Conservation (phyloP, 2,888 invertebrate genomes). For the Odontothrips loti region DNA sequence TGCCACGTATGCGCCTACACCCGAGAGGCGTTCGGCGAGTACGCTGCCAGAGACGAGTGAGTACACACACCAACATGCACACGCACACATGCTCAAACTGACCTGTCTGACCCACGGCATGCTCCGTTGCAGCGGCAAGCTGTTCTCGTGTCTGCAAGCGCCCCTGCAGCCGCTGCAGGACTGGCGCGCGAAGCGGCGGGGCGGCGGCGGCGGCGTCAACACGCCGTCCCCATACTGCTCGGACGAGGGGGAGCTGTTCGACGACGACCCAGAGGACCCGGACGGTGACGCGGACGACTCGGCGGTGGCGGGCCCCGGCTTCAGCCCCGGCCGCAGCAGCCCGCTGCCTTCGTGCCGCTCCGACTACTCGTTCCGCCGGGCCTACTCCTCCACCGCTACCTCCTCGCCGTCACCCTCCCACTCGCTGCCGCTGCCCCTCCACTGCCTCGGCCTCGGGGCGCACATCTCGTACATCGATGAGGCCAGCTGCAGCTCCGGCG, state of each 20-base stretch:
- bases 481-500: constrained; percentile 43
- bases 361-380: constrained; percentile 40
- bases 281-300: constrained; percentile 50
- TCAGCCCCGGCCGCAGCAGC: constrained; percentile 20
- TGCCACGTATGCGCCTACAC: constrained; percentile 59
- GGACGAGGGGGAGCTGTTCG: constrained; percentile 35
- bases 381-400: constrained; percentile 38
- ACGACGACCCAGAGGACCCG: constrained; percentile 53
- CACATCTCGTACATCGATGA: constrained; percentile 43
- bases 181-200: constrained; percentile 27
- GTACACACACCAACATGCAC: constrained; percentile 38
- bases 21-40: constrained; percentile 55
- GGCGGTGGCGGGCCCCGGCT: constrained; percentile 38
- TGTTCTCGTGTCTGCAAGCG: constrained; percentile 57
- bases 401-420: constrained; percentile 39
- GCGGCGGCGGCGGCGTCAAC: constrained; percentile 28
- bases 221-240: constrained; percentile 32
- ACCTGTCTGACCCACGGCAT: constrained; percentile 30
- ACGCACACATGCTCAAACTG: neutral
- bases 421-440: constrained; percentile 35
- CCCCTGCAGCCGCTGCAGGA: constrained; percentile 42
- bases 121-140: constrained; percentile 49
- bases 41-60: constrained; percentile 50
- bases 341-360: constrained; percentile 41
- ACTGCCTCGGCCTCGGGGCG: constrained; percentile 37